A percentile compares a stretch with the other conserved stretches of the same genome.
Evolutionary conservation across 1,140 invertebrate species (phyloP).

Genomic region (Aphaenogaster rudis): DNA sequence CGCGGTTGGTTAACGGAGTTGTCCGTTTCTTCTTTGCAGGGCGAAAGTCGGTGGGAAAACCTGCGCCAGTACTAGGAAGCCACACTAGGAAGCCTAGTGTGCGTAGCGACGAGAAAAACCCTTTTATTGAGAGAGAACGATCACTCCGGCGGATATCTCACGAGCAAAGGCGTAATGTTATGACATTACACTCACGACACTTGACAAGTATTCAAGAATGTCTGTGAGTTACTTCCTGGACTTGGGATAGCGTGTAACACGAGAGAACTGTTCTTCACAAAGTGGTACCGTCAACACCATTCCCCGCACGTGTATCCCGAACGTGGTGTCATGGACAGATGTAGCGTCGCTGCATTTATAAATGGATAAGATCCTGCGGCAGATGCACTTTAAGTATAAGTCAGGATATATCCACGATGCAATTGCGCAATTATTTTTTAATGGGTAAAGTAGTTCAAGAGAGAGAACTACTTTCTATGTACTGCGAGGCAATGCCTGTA

Average conservation of each 20-base stretch:
- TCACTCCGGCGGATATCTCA: neutral
- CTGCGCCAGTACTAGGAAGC: neutral
- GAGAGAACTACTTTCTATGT: conserved; percentile 74
- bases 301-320: conserved; percentile 16
- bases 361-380: conserved; percentile 83
- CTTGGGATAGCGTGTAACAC: conserved; percentile 80
- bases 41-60: conserved; percentile 12
- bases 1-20: conserved; percentile 33
- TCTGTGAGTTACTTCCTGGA: conserved; percentile 83
- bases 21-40: conserved; percentile 65
- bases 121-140: neutral
- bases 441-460: conserved; percentile 82
- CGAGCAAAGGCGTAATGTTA: conserved; percentile 40
- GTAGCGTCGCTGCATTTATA: conserved; percentile 77
- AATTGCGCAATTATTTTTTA: conserved; percentile 83
- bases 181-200: conserved; percentile 45
- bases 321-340: conserved; percentile 65
- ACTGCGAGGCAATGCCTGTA: conserved; percentile 73
- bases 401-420: conserved; percentile 81
- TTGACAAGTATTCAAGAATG: conserved; percentile 77
- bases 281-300: conserved; percentile 36
- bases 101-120: conserved; percentile 9
- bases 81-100: conserved; percentile 34
- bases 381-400: conserved; percentile 81
- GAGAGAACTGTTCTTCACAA: conserved; percentile 10